A percentile compares a stretch with the other conserved stretches of the same genome.
Conservation (phyloP, 2,797 vertebrate species). For the Discoglossus pictus region DNA sequence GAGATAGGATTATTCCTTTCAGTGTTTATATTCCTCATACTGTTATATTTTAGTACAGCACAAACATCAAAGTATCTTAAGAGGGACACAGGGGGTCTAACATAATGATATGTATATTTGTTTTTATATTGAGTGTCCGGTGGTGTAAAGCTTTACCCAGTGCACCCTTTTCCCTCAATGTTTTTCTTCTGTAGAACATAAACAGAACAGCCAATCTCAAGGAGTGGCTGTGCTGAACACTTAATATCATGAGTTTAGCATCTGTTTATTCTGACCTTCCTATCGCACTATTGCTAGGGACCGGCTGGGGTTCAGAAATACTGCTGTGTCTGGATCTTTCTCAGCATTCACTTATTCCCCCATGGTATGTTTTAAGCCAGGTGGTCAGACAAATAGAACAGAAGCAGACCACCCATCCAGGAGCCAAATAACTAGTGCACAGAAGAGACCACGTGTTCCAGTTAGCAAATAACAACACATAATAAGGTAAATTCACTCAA, state of each 20-base stretch:
- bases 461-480: slow-evolving; percentile 16
- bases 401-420: slow-evolving; percentile 44
- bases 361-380: slow-evolving; percentile 18
- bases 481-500: too few relatives aligned
- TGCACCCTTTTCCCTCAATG: slow-evolving; percentile 7
- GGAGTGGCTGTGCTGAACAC: slow-evolving; percentile 32
- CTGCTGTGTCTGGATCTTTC: slow-evolving; percentile 25
- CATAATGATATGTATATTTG: slow-evolving; percentile 17
- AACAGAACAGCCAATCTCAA: slow-evolving; percentile 1
- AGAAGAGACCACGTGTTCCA: slow-evolving; percentile 27
- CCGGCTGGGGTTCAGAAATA: slow-evolving; percentile 26
- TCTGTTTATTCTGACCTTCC: slow-evolving; percentile 38
- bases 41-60: slow-evolving; percentile 23
- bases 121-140: slow-evolving; percentile 25
- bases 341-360: slow-evolving; percentile 35
- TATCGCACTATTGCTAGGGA: slow-evolving; percentile 16
- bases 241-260: slow-evolving; percentile 39
- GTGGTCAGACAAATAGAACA: slow-evolving; percentile 27
- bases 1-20: slow-evolving; percentile 10
- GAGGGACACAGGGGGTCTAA: slow-evolving; percentile 2
- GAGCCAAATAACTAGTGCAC: background rate
- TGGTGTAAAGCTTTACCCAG: slow-evolving; percentile 13
- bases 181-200: slow-evolving; percentile 22
- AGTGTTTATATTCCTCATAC: slow-evolving; percentile 22
- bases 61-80: slow-evolving; percentile 32